Percentiles rank a stretch among this genome's conserved stretches.
These are phyloP conservation scores for Carollia perspicillata DNA, from an alignment of 2,113 vertebrate species.

Conservation along the genomic window DNA sequence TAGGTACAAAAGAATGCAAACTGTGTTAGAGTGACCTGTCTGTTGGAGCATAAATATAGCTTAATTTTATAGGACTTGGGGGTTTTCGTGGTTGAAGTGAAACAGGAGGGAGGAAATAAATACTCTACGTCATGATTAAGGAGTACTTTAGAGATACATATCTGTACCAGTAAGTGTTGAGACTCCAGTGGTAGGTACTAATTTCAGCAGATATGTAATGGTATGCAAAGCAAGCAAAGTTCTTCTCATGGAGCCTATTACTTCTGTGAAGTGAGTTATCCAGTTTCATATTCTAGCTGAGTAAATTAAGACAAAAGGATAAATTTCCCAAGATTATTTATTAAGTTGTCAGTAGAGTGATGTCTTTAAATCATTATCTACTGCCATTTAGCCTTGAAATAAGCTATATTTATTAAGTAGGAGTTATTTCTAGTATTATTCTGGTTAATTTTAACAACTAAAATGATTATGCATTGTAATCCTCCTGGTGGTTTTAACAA, in stretches of 20 bases:
- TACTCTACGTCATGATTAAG: not conserved
- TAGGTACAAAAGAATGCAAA: not conserved
- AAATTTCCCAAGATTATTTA: not conserved
- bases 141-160: not conserved
- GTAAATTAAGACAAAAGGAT: not conserved
- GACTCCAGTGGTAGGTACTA: not conserved
- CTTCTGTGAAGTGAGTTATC: not conserved
- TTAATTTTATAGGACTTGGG: constrained; percentile 36
- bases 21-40: not conserved
- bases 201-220: not conserved
- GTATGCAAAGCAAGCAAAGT: not conserved
- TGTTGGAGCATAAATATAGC: not conserved
- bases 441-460: constrained; percentile 33
- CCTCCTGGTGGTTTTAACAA: constrained; percentile 5
- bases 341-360: not conserved
- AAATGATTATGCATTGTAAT: not conserved
- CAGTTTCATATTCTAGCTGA: constrained; percentile 17
- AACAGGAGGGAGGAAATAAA: not conserved
- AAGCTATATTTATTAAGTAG: not conserved
- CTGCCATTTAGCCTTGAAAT: not conserved
- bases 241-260: not conserved
- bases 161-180: not conserved
- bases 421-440: not conserved
- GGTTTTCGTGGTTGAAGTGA: not conserved
- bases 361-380: not conserved